A percentile compares a stretch with the other conserved stretches of the same genome.
Evolutionary conservation across 2,888 invertebrate species (phyloP).

Genomic region (Lymantria monacha): DNA sequence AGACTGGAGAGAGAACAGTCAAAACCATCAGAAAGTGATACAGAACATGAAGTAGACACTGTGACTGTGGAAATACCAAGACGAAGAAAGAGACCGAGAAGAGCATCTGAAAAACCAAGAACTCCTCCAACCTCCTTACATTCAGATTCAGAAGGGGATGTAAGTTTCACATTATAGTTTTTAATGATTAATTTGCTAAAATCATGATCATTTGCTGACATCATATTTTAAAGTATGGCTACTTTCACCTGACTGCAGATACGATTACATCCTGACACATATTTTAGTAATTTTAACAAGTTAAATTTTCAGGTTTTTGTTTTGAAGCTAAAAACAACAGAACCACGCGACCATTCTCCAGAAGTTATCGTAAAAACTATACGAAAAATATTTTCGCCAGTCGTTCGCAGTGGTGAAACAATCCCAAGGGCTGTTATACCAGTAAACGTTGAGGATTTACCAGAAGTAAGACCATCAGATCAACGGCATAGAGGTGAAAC

Average conservation of each 20-base stretch:
- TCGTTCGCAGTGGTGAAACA: conserved; percentile 82
- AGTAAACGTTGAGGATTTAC: conserved; percentile 61
- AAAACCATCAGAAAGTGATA: conserved; percentile 76
- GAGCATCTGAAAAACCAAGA: conserved; percentile 70
- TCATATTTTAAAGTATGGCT: no score
- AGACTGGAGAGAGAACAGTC: conserved; percentile 75
- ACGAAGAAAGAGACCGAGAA: conserved; percentile 66
- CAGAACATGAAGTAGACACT: conserved; percentile 73
- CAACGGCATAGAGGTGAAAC: conserved; percentile 37
- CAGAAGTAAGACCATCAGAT: conserved; percentile 55
- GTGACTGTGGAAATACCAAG: conserved; percentile 78
- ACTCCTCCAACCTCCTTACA: conserved; percentile 71
- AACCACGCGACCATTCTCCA: conserved; percentile 64
- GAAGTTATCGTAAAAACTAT: conserved; percentile 91
- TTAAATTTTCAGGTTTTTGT: conserved; percentile 59
- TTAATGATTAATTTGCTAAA: no score
- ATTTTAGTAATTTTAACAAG: background rate
- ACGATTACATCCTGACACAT: no score
- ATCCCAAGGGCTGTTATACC: conserved; percentile 78
- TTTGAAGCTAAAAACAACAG: conserved; percentile 69
- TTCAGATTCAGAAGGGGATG: conserved; percentile 75
- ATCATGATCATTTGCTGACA: no score
- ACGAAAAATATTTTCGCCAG: conserved; percentile 89
- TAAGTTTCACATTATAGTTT: conserved; percentile 31
- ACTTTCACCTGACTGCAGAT: no score